phyloP scores from a whole-genome alignment of 2,113 vertebrate species.

The Chrysemys picta region DNA sequence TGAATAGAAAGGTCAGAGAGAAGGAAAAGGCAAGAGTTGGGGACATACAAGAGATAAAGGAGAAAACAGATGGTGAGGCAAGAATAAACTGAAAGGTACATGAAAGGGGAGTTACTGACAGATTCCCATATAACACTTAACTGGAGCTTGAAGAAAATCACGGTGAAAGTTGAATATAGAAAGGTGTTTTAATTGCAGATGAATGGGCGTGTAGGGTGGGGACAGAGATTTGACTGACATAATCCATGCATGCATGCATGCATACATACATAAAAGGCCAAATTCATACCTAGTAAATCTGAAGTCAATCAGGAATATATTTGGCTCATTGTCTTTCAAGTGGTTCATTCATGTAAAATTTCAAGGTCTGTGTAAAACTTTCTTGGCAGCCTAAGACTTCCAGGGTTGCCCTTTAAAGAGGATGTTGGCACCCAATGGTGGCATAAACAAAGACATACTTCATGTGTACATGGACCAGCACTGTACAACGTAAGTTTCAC shows the following conservation, averaged over 20 bases:
- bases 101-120: background rate
- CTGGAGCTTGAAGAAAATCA: background rate
- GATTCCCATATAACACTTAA: background rate
- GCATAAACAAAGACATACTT: background rate
- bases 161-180: rapidly evolving
- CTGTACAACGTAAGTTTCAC: background rate
- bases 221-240: background rate
- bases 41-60: background rate
- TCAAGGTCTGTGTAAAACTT: background rate
- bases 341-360: background rate
- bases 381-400: background rate
- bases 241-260: rapidly evolving
- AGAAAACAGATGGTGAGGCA: background rate
- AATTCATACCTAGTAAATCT: background rate
- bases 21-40: background rate
- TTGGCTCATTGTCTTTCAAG: background rate
- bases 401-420: background rate
- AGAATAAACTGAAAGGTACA: background rate
- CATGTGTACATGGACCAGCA: background rate
- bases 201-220: background rate
- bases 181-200: background rate
- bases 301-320: background rate
- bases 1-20: background rate
- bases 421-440: background rate
- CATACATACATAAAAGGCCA: background rate